These are phyloP conservation scores for Oxygymnocypris stewartii DNA, from an alignment of 2,113 vertebrate genomes.

Conservation along the genomic window DNA sequence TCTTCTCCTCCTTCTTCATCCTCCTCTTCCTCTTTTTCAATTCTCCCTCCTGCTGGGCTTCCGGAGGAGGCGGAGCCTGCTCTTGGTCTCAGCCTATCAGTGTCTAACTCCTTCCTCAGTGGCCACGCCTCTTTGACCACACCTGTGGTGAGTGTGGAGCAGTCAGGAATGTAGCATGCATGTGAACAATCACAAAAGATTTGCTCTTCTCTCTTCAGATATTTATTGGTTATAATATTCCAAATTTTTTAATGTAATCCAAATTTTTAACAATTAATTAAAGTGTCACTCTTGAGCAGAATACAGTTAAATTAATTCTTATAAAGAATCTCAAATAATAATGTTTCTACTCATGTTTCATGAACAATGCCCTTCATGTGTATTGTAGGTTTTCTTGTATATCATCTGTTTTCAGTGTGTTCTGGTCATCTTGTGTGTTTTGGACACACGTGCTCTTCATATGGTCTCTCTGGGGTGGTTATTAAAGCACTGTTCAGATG, in stretches of 20 bases:
- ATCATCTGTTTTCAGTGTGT: background rate
- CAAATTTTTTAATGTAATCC: too few species aligned
- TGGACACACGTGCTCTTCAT: background rate
- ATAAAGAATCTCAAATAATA: background rate
- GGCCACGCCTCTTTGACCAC: constrained; percentile 91
- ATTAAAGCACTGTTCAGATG: constrained; percentile 17
- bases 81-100: constrained; percentile 94
- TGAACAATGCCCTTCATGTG: background rate
- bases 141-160: constrained; percentile 89
- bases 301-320: background rate
- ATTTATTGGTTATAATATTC: background rate
- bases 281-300: too few species aligned
- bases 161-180: background rate
- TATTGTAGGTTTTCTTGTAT: constrained; percentile 42
- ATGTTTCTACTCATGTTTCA: background rate
- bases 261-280: too few species aligned
- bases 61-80: constrained; percentile 87
- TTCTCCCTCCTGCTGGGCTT: constrained; percentile 61
- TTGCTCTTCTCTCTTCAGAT: background rate
- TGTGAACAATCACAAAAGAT: background rate
- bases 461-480: background rate
- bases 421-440: background rate
- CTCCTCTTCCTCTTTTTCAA: constrained; percentile 65
- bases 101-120: constrained; percentile 99
- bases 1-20: constrained; percentile 70